Base-by-base conservation (phyloP, 2,797 vertebrate genomes). In the Bufotes viridis region DNA sequence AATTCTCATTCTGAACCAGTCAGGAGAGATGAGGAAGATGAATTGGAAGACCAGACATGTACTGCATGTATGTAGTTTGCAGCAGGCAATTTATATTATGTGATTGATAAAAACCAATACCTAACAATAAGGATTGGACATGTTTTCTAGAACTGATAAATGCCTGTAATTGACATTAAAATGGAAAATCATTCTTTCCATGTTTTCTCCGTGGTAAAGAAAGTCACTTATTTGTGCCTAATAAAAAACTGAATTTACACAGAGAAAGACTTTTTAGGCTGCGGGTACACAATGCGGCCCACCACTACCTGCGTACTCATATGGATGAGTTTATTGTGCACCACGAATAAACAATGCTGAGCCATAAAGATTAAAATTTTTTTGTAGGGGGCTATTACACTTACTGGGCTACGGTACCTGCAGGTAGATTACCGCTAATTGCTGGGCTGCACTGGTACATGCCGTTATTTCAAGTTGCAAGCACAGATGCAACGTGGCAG, bases 1-100 rank as follows among this genome's bases (percentile, higher is more conserved):
- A 86, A 60, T 81, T 81, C 69, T 89, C 88, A 89, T 89, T 89
- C 72, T 82, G 70, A 69, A 85, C 69, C 78, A 88, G 65, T 83
- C 88, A 82, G 15, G 69, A 89, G 60, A 85, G 78, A 57, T 55
- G 67, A 86, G 53, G 49, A 89, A 72, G 78, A 85, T 85, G 55
- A 78, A 84, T 61, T 60, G 80, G 75, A 80, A 67, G 87, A 15
- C 17, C n/a, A 74, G 42, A 29, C 55, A 75, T 82, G 86, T 20
- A 67, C 34, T 26, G 75, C 18, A 84, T 84, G 81, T 14, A 69
- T 20, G 75, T 72, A 63, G 14, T 70, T 61, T 26, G 26, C 53
- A 70, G 72, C 67, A 55, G 80, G 51, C 26, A 69, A 76, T 67
- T 55, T 82, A 42, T 67, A 76, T 57, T 24, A 78, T 49, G 12